phyloP scores from a whole-genome alignment of 2,113 vertebrate genomes.

The Lamprologus callipterus region DNA sequence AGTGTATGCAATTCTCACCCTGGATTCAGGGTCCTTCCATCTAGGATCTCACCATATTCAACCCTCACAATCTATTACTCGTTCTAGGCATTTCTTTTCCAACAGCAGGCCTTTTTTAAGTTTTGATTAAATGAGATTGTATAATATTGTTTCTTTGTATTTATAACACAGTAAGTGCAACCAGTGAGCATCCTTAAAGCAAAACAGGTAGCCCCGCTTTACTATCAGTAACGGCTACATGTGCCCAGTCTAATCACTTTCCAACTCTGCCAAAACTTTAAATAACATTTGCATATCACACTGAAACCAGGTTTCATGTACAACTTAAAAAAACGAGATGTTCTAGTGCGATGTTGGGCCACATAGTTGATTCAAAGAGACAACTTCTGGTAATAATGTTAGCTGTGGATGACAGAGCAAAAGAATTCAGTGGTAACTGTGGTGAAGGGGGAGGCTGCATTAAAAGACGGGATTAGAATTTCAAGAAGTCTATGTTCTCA shows the following conservation, averaged over 20 bases:
- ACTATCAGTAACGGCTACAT: background rate
- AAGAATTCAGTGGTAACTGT: conserved; percentile 20
- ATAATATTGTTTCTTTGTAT: background rate
- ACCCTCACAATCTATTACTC: background rate
- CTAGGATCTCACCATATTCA: background rate
- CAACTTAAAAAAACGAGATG: background rate
- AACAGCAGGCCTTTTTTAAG: background rate
- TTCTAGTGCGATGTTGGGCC: background rate
- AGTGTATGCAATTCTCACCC: background rate
- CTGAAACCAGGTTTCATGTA: background rate
- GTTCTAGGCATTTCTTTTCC: background rate
- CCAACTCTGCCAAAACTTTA: background rate
- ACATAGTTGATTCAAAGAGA: background rate
- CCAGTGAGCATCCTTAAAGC: background rate
- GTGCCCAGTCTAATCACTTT: background rate
- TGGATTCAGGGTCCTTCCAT: background rate
- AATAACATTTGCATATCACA: background rate
- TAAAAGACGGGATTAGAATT: background rate
- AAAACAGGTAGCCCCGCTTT: background rate
- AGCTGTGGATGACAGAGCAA: background rate
- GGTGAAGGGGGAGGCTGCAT: background rate
- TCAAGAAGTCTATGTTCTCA: background rate
- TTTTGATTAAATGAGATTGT: background rate
- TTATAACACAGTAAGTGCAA: background rate
- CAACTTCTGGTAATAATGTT: background rate